Evolutionary conservation across 2,888 invertebrate genomes (phyloP), one percentile per base, ranked within the genome.

Genomic region (Pammene fasciana): DNA sequence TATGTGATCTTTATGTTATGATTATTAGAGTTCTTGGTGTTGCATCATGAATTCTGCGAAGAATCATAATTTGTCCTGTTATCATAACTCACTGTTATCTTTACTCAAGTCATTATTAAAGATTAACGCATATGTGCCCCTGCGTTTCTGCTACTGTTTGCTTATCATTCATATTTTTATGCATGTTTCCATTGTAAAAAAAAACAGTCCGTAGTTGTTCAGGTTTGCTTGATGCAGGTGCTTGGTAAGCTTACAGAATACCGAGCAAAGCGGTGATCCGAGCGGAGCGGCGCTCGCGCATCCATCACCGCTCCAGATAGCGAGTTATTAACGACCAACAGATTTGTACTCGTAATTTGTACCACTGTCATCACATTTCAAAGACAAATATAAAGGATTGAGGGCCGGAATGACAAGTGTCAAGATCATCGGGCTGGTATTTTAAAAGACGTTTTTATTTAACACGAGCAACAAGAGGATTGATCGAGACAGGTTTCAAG

Each of bases 341-440:
- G 90, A 91, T 92, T 91, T 92, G 92, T 92, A 88, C 79, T 86
- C 88, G 89, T 92, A 91, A 92, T 92, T 92, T 92, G 92, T 92
- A 92, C 89, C 87, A 90, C 90, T 92, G 92, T 92, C 92, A 92
- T 92, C 92, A 92, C 92, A 92, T 92, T 92, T 92, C 90, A 92
- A 92, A 92, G 92, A 92, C 92, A 92, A 92, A 92, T 90, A 92
- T 92, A 92, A 92, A 92, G 90, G 87, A 91, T 92, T 87, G 92
- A 89, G 87, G 84, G 84, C 86, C 86, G 86, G 90, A 88, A 90
- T 92, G 92, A 92, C 91, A 88, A 92, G 91, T 91, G 92, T 90
- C 90, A 90, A 85, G 85, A 83, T 86, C 89, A 85, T 89, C 88
- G 84, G 83, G 84, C 79, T 91, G 90, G 89, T 88, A 91, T 92